Evolutionary conservation across 2,113 vertebrate genomes (phyloP).

Genomic region (Dipodomys merriami): DNA sequence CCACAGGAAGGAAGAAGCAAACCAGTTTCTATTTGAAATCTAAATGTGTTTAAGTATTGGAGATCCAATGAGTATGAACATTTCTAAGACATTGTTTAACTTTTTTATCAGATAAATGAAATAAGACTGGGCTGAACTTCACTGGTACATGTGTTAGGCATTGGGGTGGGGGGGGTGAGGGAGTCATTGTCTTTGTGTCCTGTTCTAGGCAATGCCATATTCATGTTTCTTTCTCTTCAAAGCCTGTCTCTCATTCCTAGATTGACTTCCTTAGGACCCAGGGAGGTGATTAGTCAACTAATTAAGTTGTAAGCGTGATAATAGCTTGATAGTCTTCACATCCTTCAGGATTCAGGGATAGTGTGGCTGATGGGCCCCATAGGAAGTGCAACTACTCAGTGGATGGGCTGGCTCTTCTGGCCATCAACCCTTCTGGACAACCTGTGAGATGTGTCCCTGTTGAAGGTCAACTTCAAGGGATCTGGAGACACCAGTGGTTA

Average conservation of each 20-base stretch:
- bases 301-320: background rate
- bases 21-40: background rate
- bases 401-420: background rate
- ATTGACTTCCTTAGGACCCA: background rate
- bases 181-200: background rate
- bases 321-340: constrained; percentile 11
- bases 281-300: background rate
- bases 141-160: too few species aligned
- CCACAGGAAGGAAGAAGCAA: background rate
- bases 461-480: background rate
- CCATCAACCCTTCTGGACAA: background rate
- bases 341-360: background rate
- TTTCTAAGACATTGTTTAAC: background rate
- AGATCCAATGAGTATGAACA: background rate
- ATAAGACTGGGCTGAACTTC: background rate
- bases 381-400: background rate
- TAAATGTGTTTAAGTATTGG: constrained; percentile 2
- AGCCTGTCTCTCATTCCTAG: background rate
- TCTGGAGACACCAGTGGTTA: background rate
- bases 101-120: constrained; percentile 20
- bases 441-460: background rate
- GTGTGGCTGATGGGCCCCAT: background rate
- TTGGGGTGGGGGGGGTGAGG: background rate
- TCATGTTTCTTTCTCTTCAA: background rate
- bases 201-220: background rate